Percentiles rank a stretch among this genome's conserved stretches.
phyloP scores from a whole-genome alignment of 2,797 vertebrate genomes.

The Anguilla obscura region DNA sequence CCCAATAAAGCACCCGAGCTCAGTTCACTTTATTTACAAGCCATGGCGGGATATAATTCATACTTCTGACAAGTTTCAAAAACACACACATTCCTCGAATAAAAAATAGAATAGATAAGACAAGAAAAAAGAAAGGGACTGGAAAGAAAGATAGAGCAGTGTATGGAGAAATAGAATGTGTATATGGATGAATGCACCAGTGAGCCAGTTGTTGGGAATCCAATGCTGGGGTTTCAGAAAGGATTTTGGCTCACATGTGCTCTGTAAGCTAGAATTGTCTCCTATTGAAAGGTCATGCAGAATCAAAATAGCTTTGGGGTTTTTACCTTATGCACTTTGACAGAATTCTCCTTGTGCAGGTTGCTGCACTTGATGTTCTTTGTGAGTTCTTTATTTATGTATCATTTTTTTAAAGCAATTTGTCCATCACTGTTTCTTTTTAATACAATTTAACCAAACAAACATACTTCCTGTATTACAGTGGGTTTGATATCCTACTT shows the following conservation, averaged over 20 bases:
- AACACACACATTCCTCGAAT: not conserved
- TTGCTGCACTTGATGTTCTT: not conserved
- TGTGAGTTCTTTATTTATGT: not conserved
- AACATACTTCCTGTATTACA: not conserved
- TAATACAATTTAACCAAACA: not conserved
- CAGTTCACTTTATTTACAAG: not conserved
- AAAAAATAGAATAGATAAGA: not conserved
- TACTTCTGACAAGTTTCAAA: not conserved
- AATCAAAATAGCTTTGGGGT: not conserved
- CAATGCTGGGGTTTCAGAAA: not conserved
- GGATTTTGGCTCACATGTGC: not conserved
- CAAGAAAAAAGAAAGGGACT: not conserved
- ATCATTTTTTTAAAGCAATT: not conserved
- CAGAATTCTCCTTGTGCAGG: not conserved
- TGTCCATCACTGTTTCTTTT: not conserved
- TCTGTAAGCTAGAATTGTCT: not conserved
- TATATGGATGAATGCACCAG: not conserved
- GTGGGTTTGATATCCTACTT: not conserved
- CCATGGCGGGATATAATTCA: not conserved
- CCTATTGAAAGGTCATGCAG: constrained; percentile 1
- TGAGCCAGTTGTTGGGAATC: not conserved
- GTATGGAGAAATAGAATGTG: not conserved
- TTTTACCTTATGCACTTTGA: not conserved
- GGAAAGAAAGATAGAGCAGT: not conserved
- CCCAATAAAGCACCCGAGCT: not conserved